Base-by-base conservation (phyloP, 2,797 vertebrate species). In the Spizella passerina region DNA sequence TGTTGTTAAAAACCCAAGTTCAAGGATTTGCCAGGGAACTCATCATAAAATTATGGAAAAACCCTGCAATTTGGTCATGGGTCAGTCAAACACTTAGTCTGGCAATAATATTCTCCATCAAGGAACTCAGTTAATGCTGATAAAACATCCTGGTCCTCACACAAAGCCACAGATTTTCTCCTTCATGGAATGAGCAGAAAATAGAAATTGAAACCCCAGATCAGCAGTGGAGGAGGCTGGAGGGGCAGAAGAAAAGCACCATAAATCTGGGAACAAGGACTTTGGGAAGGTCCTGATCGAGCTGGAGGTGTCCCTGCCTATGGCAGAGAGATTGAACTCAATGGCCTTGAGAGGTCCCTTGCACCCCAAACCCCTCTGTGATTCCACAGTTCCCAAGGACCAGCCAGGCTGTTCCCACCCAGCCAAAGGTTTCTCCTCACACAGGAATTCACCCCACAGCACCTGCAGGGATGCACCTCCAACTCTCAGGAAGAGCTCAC, bases 401-500 rank as follows among this genome's bases (percentile, higher is more conserved):
- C 71, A 30, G 52, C 22, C 1, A 0, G 26, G 50, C 63, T 24
- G 5, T 6, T 7, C 59, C 53, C 60, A 20, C 8, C 5, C 12
- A 39, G 29, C 17, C 61, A 9, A 19, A 27, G 30, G 60, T 6
- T 73, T 56, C 75, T 72, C 24, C 7, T 4, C 60, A 9, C 2
- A 3, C 17, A 4, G 55, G 50, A 61, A 44, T 34, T 23, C 47
- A 32, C 47, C n/a, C 41, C 5, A 13, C 14, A 14, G 47, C 20
- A 41, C 23, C 3, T 1, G 0, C 32, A 60, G 1, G 23, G 85
- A 57, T 23, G 47, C 19, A 9, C 39, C 66, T 32, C 82, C 23
- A 49, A 14, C 39, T 79, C 60, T 11, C 1, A 0, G 0, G 10
- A 46, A 49, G 27, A 24, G 56, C 6, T 23, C 50, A 4, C 10